A percentile compares a stretch with the other conserved stretches of the same genome.
Evolutionary conservation across 1,140 invertebrate genomes (phyloP).

Genomic region (Muscidifurax raptorellus): DNA sequence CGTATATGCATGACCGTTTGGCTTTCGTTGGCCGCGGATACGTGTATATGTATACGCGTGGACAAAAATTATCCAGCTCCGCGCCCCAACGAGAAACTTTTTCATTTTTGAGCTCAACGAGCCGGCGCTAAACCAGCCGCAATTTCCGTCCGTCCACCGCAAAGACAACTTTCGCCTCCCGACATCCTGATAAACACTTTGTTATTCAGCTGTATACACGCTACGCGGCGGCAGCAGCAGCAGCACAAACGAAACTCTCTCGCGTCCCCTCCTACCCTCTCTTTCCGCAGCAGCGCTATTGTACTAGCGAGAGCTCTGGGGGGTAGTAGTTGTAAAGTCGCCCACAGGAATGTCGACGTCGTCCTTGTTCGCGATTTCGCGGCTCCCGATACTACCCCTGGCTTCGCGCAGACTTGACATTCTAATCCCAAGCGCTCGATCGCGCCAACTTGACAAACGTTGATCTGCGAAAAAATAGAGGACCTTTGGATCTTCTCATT

Average conservation of each 20-base stretch:
- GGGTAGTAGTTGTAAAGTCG: constrained; percentile 16
- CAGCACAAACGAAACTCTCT: background rate
- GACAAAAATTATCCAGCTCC: no score
- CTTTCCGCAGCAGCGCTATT: background rate
- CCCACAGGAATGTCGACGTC: constrained; percentile 29
- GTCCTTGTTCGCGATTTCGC: background rate
- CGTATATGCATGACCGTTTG: no score
- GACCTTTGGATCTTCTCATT: background rate
- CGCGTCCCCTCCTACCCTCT: background rate
- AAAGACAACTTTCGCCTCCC: constrained; percentile 16
- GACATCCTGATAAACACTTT: constrained; percentile 29
- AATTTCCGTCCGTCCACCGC: background rate
- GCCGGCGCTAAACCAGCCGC: background rate
- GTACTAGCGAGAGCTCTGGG: background rate
- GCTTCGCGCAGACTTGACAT: constrained; percentile 35
- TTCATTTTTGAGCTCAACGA: background rate
- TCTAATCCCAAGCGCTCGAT: constrained; percentile 26
- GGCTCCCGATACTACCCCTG: background rate
- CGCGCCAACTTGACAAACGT: background rate
- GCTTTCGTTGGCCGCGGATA: no score
- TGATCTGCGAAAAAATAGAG: background rate
- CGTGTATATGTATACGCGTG: no score
- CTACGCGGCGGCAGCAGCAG: background rate
- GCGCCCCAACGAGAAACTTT: background rate
- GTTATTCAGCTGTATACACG: background rate